Conservation (phyloP, 2,113 vertebrate genomes). For the Scomber colias region DNA sequence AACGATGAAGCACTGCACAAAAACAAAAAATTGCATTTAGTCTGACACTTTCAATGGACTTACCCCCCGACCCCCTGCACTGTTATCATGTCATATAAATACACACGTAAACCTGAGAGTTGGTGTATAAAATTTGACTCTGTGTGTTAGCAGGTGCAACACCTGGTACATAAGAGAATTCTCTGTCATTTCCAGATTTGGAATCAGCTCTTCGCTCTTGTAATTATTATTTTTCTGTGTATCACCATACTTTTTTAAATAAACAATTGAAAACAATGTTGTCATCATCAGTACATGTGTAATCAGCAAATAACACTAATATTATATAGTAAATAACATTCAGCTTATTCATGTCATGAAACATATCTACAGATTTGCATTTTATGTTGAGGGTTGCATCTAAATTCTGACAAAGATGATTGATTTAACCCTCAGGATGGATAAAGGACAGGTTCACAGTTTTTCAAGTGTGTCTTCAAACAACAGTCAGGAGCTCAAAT, state of each 20-base stretch:
- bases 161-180: conserved; percentile 20
- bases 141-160: conserved; percentile 13
- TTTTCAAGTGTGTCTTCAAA: no score
- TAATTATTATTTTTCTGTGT: conserved; percentile 41
- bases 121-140: conserved; percentile 25
- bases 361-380: no score
- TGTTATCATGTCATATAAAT: conserved; percentile 42
- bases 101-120: conserved; percentile 40
- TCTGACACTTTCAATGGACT: conserved; percentile 23
- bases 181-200: conserved; percentile 26
- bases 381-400: no score
- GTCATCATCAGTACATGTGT: not conserved
- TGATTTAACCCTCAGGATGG: no score
- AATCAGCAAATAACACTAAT: no score
- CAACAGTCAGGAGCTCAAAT: no score
- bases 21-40: conserved; percentile 14
- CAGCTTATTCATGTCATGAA: no score
- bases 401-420: no score
- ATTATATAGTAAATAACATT: no score
- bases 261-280: conserved; percentile 37
- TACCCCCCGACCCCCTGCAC: not conserved
- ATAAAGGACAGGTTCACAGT: no score
- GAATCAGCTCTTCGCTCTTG: conserved; percentile 5
- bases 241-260: conserved; percentile 57
- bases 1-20: conserved; percentile 52